Conservation (phyloP, 1,140 invertebrate species). For the Ridgeia piscesae region DNA sequence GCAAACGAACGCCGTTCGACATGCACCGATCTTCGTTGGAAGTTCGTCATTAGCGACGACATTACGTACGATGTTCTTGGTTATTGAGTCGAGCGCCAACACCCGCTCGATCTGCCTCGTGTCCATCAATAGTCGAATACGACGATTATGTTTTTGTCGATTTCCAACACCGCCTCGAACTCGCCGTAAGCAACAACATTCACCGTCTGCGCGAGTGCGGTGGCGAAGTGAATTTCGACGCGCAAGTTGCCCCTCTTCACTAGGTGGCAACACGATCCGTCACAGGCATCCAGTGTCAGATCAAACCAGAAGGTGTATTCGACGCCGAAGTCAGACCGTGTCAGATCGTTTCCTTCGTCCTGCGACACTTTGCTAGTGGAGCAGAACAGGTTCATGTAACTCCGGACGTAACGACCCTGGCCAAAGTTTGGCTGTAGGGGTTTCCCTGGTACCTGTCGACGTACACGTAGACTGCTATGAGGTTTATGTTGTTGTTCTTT, state of each 20-base stretch:
- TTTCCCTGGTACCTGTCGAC: too few relatives aligned
- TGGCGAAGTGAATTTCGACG: conserved; percentile 10
- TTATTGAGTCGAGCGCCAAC: too few relatives aligned
- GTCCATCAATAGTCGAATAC: neutral
- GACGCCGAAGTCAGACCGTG: neutral
- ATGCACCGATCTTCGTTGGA: too few relatives aligned
- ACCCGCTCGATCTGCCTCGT: too few relatives aligned
- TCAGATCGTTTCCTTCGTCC: neutral
- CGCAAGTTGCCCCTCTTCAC: neutral
- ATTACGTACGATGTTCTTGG: too few relatives aligned
- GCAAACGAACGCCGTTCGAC: too few relatives aligned
- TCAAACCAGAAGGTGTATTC: neutral
- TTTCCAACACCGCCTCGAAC: conserved; percentile 4
- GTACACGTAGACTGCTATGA: too few relatives aligned
- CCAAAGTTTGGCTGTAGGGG: too few relatives aligned
- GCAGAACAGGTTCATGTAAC: too few relatives aligned
- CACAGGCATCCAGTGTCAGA: neutral
- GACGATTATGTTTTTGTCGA: neutral
- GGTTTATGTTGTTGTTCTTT: too few relatives aligned
- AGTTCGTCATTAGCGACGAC: too few relatives aligned
- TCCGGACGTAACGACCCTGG: too few relatives aligned
- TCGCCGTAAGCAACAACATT: conserved; percentile 2
- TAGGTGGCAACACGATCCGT: neutral
- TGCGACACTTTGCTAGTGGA: neutral
- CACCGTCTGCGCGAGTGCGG: neutral